Conservation (phyloP, 2,888 invertebrate genomes). For the Callosobruchus maculatus region DNA sequence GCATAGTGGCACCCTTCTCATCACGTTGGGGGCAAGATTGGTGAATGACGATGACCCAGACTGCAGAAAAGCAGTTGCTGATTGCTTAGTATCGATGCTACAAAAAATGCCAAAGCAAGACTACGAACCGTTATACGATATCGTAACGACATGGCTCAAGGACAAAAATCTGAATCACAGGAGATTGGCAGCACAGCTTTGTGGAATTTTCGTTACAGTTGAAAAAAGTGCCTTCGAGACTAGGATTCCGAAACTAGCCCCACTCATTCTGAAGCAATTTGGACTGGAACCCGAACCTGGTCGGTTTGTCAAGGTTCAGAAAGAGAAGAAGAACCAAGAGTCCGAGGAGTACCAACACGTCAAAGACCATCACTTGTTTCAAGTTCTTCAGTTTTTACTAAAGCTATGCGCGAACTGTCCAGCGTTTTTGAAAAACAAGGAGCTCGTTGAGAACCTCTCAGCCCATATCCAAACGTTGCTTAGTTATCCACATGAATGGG, state of each 20-base stretch:
- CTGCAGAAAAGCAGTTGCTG: constrained; percentile 71
- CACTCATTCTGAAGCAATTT: constrained; percentile 51
- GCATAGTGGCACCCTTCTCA: constrained; percentile 65
- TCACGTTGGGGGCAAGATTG: constrained; percentile 73
- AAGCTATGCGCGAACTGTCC: constrained; percentile 66
- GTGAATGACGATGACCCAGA: constrained; percentile 77
- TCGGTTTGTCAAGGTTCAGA: constrained; percentile 56
- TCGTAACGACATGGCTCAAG: constrained; percentile 66
- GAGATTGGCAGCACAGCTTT: constrained; percentile 73
- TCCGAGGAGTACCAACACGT: constrained; percentile 59
- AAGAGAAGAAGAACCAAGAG: constrained; percentile 24
- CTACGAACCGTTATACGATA: constrained; percentile 66
- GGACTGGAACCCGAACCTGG: constrained; percentile 49
- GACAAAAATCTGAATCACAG: constrained; percentile 65
- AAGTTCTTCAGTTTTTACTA: constrained; percentile 66
- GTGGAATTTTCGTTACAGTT: constrained; percentile 74
- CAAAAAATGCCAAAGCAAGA: constrained; percentile 54
- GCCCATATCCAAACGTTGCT: constrained; percentile 69
- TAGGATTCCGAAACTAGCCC: constrained; percentile 60
- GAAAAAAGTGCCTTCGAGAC: constrained; percentile 69
- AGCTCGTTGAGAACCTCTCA: constrained; percentile 57
- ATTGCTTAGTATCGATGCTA: constrained; percentile 69
- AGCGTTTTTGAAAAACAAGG: constrained; percentile 53
- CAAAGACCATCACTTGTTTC: constrained; percentile 72
- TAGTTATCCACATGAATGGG: constrained; percentile 83